These are phyloP conservation scores for Laticauda laticaudata DNA, from an alignment of 2,113 vertebrate species.

Conservation along the genomic window DNA sequence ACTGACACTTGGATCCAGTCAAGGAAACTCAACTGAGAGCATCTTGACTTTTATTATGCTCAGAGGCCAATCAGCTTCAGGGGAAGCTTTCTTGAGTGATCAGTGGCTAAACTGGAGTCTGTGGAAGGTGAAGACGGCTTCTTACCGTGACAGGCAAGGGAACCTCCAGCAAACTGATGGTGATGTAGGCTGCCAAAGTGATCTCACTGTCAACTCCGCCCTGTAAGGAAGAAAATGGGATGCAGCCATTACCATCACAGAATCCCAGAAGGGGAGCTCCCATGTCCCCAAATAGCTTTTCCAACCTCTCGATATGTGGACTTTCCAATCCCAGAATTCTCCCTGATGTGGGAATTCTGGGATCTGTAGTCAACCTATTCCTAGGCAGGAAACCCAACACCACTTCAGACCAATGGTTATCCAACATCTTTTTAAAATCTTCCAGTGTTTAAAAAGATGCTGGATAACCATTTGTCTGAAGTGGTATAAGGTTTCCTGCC, in stretches of 20 bases:
- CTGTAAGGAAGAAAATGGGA: constrained; percentile 35
- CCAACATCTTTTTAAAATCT: no score
- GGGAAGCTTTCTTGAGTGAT: background rate
- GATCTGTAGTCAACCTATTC: background rate
- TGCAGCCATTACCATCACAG: background rate
- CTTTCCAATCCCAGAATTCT: background rate
- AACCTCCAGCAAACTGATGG: constrained; percentile 53
- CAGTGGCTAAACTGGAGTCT: background rate
- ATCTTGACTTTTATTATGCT: background rate
- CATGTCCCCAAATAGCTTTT: no score
- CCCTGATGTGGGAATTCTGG: background rate
- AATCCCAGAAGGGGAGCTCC: no score
- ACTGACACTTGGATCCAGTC: background rate
- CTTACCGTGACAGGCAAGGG: constrained; percentile 38
- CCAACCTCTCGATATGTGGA: background rate
- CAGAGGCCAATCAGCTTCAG: background rate
- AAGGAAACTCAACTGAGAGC: background rate
- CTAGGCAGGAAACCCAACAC: no score
- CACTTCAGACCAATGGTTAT: no score
- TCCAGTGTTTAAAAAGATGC: no score
- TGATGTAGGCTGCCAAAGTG: constrained; percentile 52
- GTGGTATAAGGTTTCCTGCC: no score
- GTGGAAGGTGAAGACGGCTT: background rate
- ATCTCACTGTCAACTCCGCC: constrained; percentile 53
- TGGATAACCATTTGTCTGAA: no score